A percentile compares a stretch with the other conserved stretches of the same genome.
Conservation (phyloP, 2,888 invertebrate species). For the Volucella zonaria region DNA sequence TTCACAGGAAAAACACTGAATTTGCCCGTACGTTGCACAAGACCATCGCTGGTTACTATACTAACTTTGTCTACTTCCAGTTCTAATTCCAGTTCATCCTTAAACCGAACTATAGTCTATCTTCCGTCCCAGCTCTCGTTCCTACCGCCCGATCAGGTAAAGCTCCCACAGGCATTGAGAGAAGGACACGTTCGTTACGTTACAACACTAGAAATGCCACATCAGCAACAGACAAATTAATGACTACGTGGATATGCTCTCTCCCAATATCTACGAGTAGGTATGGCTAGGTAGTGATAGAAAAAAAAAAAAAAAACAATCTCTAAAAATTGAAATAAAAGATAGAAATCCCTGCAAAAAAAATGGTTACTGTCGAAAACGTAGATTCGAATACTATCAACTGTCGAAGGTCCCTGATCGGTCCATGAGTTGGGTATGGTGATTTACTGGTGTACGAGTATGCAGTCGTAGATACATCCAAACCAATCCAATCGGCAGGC, state of each 20-base stretch:
- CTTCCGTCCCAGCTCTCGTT: not conserved
- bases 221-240: slow-evolving; percentile 73
- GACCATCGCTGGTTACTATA: slow-evolving; percentile 19
- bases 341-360: slow-evolving; percentile 38
- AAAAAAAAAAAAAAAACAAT: not conserved
- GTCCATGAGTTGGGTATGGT: slow-evolving; percentile 17
- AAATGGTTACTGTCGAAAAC: too few species aligned
- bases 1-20: slow-evolving; percentile 48
- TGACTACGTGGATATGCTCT: slow-evolving; percentile 46
- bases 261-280: slow-evolving; percentile 10
- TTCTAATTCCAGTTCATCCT: slow-evolving; percentile 15
- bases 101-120: not conserved
- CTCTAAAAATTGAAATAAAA: not conserved
- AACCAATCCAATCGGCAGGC: slow-evolving; percentile 48
- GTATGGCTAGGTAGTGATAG: not conserved
- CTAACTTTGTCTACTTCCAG: slow-evolving; percentile 28
- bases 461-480: slow-evolving; percentile 32
- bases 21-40: slow-evolving; percentile 44
- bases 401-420: slow-evolving; percentile 51
- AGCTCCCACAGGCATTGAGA: slow-evolving; percentile 48
- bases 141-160: slow-evolving; percentile 16
- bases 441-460: slow-evolving; percentile 54
- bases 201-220: slow-evolving; percentile 60
- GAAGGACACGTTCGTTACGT: slow-evolving; percentile 49
- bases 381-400: not conserved